Evolutionary conservation across 1,140 invertebrate genomes (phyloP).

Genomic region (Eumeta japonica): DNA sequence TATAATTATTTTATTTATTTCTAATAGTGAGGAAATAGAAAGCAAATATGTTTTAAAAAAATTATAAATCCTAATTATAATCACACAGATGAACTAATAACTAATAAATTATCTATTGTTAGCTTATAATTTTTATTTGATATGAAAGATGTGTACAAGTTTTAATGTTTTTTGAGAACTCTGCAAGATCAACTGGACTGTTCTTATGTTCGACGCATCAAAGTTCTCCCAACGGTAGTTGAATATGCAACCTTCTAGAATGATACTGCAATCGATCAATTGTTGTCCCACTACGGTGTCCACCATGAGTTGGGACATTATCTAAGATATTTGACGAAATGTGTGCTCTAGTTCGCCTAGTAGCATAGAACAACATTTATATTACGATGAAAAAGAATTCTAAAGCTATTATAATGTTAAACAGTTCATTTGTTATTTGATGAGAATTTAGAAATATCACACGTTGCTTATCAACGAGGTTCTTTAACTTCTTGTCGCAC

Average conservation of each 20-base stretch:
- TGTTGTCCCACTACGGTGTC: conserved; percentile 27
- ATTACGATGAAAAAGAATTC: not conserved
- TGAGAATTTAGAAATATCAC: not conserved
- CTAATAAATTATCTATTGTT: too few species aligned
- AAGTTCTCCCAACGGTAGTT: conserved; percentile 31
- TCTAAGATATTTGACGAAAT: not conserved
- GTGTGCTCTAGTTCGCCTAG: not conserved
- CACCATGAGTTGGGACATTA: conserved; percentile 6
- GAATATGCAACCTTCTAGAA: conserved; percentile 22
- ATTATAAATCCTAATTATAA: not conserved
- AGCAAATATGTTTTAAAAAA: not conserved
- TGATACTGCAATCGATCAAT: conserved; percentile 21
- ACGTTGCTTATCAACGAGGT: not conserved
- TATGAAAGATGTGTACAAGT: too few species aligned
- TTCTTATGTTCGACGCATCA: conserved; percentile 20
- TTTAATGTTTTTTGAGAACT: conserved; percentile 24
- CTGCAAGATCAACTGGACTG: conserved; percentile 21
- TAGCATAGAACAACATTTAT: not conserved
- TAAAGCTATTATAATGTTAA: not conserved
- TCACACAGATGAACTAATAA: too few species aligned
- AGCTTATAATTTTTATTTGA: too few species aligned
- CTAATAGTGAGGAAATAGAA: too few species aligned
- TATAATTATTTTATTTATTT: too few species aligned
- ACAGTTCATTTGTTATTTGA: not conserved
- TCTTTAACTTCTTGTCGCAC: too few species aligned